Percentiles rank a stretch among this genome's conserved stretches.
phyloP scores from a whole-genome alignment of 2,113 vertebrate species.

The Vulpes ferrilata region DNA sequence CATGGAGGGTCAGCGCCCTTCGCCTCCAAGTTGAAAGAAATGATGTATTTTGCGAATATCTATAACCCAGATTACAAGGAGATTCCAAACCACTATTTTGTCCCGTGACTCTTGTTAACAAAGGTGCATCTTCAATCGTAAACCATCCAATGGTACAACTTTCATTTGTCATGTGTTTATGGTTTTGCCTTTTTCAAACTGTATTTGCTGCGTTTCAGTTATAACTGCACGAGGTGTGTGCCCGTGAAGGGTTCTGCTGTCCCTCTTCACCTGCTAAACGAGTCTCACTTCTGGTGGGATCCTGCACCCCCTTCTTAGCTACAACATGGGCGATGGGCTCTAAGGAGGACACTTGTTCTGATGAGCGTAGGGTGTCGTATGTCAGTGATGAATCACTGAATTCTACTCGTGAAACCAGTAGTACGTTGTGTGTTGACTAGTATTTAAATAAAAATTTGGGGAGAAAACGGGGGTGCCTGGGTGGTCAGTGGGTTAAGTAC shows the following conservation, averaged over 20 bases:
- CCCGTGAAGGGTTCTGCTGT: rapidly evolving
- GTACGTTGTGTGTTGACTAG: background rate
- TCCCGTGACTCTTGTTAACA: rapidly evolving
- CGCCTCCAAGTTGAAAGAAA: background rate
- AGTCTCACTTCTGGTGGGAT: no score
- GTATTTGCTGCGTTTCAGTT: rapidly evolving
- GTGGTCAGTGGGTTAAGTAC: background rate
- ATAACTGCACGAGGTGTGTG: rapidly evolving
- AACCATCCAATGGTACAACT: background rate
- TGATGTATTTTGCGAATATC: no score
- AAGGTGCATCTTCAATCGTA: no score
- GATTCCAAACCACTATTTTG: background rate
- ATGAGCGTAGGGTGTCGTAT: background rate
- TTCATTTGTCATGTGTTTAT: background rate
- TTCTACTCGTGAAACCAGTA: background rate
- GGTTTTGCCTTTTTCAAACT: background rate
- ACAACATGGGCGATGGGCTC: background rate
- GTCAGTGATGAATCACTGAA: background rate
- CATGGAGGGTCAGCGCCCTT: background rate
- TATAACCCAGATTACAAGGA: background rate
- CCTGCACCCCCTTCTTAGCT: background rate
- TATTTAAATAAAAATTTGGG: background rate
- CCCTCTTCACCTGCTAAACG: rapidly evolving
- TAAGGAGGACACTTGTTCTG: background rate
- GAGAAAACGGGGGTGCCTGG: background rate